Conservation (phyloP, 2,797 vertebrate species). For the Semaprochilodus insignis region DNA sequence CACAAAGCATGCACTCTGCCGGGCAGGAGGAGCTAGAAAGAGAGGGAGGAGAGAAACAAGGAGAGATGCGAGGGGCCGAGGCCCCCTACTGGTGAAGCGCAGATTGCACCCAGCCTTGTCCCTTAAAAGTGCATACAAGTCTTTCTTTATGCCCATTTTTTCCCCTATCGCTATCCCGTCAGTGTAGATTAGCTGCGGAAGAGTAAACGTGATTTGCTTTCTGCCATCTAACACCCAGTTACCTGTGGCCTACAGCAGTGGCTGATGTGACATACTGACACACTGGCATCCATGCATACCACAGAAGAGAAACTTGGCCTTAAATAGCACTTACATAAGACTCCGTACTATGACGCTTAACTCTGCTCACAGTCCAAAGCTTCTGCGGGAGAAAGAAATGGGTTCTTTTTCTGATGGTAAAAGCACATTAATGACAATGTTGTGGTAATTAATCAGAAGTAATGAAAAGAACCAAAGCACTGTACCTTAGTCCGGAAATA, state of each 20-base stretch:
- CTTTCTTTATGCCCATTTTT: neutral
- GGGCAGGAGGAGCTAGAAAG: conserved; percentile 44
- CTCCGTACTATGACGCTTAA: neutral
- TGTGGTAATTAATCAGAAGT: neutral
- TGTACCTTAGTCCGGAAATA: conserved; percentile 92
- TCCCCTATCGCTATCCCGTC: conserved; percentile 23
- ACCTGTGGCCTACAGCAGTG: conserved; percentile 19
- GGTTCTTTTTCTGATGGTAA: neutral
- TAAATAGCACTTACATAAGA: conserved; percentile 22
- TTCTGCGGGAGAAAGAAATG: neutral
- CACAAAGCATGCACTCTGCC: conserved; percentile 46
- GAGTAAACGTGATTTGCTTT: conserved; percentile 37
- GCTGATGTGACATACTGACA: conserved; percentile 54
- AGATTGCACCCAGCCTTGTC: conserved; percentile 30
- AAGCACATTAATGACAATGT: neutral
- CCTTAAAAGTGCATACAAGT: neutral
- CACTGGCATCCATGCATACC: conserved; percentile 47
- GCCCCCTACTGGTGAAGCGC: conserved; percentile 57
- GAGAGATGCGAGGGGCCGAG: conserved; percentile 37
- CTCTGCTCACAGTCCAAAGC: neutral
- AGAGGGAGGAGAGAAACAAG: conserved; percentile 39
- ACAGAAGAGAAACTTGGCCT: conserved; percentile 18
- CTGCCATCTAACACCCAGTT: conserved; percentile 31
- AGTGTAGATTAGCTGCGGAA: conserved; percentile 42
- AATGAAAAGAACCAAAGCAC: conserved; percentile 3